Conservation (phyloP, 2,797 vertebrate genomes). For the Sparidentex hasta region DNA sequence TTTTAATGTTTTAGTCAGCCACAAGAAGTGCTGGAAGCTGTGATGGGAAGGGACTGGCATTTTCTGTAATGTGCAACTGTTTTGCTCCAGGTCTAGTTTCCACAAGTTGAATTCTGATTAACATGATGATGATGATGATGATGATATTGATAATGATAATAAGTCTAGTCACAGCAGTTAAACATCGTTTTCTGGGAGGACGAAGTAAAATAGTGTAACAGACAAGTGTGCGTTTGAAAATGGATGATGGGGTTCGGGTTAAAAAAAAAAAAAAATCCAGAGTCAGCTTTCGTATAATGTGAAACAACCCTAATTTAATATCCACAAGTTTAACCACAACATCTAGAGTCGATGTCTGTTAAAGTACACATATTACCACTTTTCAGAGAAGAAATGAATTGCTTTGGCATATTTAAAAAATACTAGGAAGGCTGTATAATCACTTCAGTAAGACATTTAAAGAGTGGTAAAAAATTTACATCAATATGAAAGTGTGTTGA, state of each 20-base stretch:
- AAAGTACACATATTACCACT: too few species aligned
- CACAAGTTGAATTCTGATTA: too few species aligned
- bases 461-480: background rate
- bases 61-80: background rate
- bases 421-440: too few species aligned
- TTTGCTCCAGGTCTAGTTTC: background rate
- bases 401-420: too few species aligned
- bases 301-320: too few species aligned
- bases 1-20: background rate
- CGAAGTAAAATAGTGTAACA: background rate
- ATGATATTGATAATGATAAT: too few species aligned
- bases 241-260: rapidly evolving
- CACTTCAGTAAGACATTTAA: too few species aligned
- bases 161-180: background rate
- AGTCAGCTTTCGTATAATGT: too few species aligned
- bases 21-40: background rate
- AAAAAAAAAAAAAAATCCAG: background rate
- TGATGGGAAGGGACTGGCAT: background rate
- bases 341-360: too few species aligned
- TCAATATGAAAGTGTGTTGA: background rate
- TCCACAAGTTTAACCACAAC: too few species aligned
- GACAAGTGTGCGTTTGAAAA: background rate
- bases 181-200: background rate
- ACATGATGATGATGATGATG: too few species aligned
- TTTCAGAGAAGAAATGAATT: too few species aligned